Evolutionary conservation across 2,888 invertebrate genomes (phyloP).

Genomic region (Philereme transversata): DNA sequence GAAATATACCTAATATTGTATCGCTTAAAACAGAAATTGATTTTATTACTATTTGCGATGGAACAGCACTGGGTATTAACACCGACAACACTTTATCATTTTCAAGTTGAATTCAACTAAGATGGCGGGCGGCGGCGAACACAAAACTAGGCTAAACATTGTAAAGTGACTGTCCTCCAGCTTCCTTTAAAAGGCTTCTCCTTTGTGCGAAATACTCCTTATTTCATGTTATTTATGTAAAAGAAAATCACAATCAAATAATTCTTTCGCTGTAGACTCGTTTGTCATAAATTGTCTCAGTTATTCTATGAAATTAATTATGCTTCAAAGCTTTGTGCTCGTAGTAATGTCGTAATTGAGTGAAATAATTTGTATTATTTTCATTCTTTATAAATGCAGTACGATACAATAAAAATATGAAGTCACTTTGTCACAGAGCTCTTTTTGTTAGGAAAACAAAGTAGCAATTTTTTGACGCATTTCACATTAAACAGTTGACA

Average conservation of each 20-base stretch:
- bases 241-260: not conserved
- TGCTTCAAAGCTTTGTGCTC: not conserved
- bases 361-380: not conserved
- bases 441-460: not conserved
- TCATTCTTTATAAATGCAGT: too few relatives aligned
- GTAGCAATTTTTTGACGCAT: too few relatives aligned
- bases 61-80: slow-evolving; percentile 18
- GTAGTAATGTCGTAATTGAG: not conserved
- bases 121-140: slow-evolving; percentile 23
- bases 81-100: slow-evolving; percentile 28
- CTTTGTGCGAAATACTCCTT: slow-evolving; percentile 17
- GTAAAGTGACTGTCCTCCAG: slow-evolving; percentile 24
- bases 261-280: slow-evolving; percentile 1
- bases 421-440: not conserved
- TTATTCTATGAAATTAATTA: not conserved
- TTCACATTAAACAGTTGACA: not conserved
- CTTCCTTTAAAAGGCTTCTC: slow-evolving; percentile 18
- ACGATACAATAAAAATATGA: not conserved
- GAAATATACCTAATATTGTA: slow-evolving; percentile 27
- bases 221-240: slow-evolving; percentile 15
- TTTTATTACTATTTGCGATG: slow-evolving; percentile 22
- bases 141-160: slow-evolving; percentile 34
- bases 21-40: slow-evolving; percentile 24
- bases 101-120: slow-evolving; percentile 27
- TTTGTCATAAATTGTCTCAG: slow-evolving; percentile 13